phyloP scores from a whole-genome alignment of 2,888 invertebrate species.

The Mesochorus sp. region DNA sequence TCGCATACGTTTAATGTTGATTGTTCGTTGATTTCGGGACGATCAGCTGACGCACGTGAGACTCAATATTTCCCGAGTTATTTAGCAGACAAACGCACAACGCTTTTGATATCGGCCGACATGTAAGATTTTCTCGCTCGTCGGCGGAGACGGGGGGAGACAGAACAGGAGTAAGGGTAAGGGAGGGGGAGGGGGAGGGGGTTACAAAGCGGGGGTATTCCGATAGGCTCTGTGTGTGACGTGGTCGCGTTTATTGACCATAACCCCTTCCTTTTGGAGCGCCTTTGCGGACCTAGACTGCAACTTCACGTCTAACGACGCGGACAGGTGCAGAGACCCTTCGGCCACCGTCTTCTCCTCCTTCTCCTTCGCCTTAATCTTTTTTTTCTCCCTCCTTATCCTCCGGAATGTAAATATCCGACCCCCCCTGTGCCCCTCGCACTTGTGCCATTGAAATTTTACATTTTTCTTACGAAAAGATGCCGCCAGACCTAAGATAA shows the following conservation, averaged over 20 bases:
- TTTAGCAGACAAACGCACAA: slow-evolving; percentile 72
- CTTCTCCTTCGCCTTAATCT: background rate
- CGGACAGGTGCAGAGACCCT: slow-evolving; percentile 56
- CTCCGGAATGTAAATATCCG: slow-evolving; percentile 40
- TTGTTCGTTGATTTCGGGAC: slow-evolving; percentile 5
- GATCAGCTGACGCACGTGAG: slow-evolving; percentile 35
- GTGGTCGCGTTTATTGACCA: slow-evolving; percentile 82
- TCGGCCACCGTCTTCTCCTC: slow-evolving; percentile 20
- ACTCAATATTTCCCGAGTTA: slow-evolving; percentile 65
- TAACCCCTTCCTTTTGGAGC: slow-evolving; percentile 78
- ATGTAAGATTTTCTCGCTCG: slow-evolving; percentile 79
- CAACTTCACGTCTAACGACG: slow-evolving; percentile 73
- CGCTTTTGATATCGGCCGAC: slow-evolving; percentile 73
- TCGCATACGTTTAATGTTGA: slow-evolving; percentile 60
- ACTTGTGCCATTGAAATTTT: background rate
- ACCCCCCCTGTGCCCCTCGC: slow-evolving; percentile 24
- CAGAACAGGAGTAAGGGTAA: slow-evolving; percentile 74
- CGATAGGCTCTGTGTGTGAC: slow-evolving; percentile 79
- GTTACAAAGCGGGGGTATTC: slow-evolving; percentile 78
- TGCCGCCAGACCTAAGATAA: too few species aligned
- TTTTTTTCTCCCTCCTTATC: background rate
- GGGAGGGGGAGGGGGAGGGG: too few species aligned
- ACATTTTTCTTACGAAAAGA: too few species aligned
- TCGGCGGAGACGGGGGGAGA: too few species aligned
- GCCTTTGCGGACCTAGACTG: slow-evolving; percentile 67